These are phyloP conservation scores for Ptilonorhynchus violaceus DNA, from an alignment of 2,113 vertebrate genomes.

Conservation along the genomic window DNA sequence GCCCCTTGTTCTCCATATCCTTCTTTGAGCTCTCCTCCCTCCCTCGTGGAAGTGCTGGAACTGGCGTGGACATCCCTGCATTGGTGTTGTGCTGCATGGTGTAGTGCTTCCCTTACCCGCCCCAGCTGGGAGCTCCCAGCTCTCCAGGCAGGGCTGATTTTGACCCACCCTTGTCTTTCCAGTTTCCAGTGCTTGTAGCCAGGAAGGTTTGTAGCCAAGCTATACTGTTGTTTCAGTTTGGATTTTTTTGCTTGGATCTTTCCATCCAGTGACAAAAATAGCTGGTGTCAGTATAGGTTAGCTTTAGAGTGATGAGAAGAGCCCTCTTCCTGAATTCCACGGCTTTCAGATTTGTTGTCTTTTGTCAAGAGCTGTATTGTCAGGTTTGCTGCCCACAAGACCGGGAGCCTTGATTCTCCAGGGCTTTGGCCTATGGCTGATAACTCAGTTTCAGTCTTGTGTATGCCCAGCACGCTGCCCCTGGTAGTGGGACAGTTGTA, in stretches of 20 bases:
- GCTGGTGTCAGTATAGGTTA: not conserved
- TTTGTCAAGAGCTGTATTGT: not conserved
- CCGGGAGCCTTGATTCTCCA: not conserved
- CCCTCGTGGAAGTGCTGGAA: not conserved
- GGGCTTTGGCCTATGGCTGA: not conserved
- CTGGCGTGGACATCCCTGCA: not conserved
- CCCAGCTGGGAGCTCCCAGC: not conserved
- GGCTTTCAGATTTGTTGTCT: not conserved
- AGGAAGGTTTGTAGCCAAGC: not conserved
- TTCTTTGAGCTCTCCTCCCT: not conserved
- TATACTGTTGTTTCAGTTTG: not conserved
- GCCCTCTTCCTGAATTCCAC: not conserved
- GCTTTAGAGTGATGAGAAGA: not conserved
- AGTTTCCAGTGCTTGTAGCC: not conserved
- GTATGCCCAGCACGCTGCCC: not conserved
- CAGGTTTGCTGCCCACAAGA: not conserved
- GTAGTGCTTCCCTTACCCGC: not conserved
- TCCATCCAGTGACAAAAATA: not conserved
- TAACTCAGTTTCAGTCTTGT: not conserved
- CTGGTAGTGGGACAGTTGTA: not conserved
- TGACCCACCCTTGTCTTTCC: not conserved
- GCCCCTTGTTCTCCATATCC: not conserved
- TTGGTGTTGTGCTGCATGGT: not conserved
- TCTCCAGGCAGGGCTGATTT: not conserved
- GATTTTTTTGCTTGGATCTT: not conserved